These are phyloP conservation scores for Beaufortia kweichowensis DNA, from an alignment of 2,113 vertebrate species.

Conservation along the genomic window DNA sequence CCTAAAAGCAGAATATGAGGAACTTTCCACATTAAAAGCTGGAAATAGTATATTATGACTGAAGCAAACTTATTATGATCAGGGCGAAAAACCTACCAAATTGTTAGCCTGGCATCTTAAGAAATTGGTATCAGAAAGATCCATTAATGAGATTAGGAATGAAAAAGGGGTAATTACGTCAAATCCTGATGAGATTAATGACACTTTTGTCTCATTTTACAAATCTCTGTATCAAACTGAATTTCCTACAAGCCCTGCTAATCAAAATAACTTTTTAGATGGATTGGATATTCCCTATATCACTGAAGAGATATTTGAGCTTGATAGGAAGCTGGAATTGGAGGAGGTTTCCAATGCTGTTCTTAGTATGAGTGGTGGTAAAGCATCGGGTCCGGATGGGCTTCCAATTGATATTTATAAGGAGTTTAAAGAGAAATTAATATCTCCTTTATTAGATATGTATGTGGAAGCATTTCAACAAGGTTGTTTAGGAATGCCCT, in stretches of 20 bases:
- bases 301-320: background rate
- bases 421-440: background rate
- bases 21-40: background rate
- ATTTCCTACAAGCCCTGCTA: background rate
- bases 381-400: background rate
- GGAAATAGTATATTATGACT: background rate
- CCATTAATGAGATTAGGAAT: background rate
- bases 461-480: background rate
- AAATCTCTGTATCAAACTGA: background rate
- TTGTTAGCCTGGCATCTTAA: background rate
- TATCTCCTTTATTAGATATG: background rate
- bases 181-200: background rate
- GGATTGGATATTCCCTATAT: background rate
- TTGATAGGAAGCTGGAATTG: background rate
- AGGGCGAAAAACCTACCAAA: background rate
- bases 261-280: background rate
- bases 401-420: background rate
- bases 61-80: slow-evolving; percentile 10
- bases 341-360: background rate
- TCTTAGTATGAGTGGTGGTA: background rate
- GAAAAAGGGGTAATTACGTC: background rate
- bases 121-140: background rate
- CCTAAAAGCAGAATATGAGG: background rate
- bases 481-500: background rate
- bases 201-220: background rate